phyloP scores from a whole-genome alignment of 2,888 invertebrate genomes.

The Brenthis ino region DNA sequence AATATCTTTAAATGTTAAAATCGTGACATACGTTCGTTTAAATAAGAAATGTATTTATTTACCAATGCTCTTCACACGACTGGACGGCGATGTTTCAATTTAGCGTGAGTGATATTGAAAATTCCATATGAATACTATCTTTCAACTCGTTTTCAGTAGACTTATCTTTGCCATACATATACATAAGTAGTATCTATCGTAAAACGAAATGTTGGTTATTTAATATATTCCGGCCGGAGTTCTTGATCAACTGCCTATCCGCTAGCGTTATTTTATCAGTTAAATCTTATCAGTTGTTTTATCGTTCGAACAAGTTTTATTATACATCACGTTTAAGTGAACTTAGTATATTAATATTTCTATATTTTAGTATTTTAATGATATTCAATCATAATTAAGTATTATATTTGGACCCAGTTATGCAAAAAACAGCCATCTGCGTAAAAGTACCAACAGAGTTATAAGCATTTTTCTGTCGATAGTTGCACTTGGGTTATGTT shows the following conservation, averaged over 20 bases:
- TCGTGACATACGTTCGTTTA: background rate
- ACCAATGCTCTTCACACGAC: background rate
- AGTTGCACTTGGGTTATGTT: no score
- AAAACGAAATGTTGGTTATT: constrained; percentile 6
- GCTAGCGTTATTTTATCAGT: constrained; percentile 25
- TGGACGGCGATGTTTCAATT: background rate
- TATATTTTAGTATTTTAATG: no score
- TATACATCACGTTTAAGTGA: background rate
- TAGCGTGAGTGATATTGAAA: background rate
- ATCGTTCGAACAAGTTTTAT: constrained; percentile 43
- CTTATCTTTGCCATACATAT: constrained; percentile 11
- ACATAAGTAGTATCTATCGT: background rate
- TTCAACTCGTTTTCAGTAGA: constrained; percentile 9
- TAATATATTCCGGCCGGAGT: constrained; percentile 7
- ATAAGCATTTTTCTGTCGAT: no score
- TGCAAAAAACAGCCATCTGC: no score
- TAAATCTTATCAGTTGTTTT: constrained; percentile 45
- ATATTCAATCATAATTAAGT: no score
- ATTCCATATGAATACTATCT: constrained; percentile 6
- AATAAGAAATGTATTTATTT: background rate
- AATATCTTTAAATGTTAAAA: background rate
- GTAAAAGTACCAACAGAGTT: no score
- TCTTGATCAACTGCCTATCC: constrained; percentile 19
- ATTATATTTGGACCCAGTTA: no score
- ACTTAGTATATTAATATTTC: no score